phyloP scores from a whole-genome alignment of 2,113 vertebrate genomes.

The Oncorhynchus nerka region DNA sequence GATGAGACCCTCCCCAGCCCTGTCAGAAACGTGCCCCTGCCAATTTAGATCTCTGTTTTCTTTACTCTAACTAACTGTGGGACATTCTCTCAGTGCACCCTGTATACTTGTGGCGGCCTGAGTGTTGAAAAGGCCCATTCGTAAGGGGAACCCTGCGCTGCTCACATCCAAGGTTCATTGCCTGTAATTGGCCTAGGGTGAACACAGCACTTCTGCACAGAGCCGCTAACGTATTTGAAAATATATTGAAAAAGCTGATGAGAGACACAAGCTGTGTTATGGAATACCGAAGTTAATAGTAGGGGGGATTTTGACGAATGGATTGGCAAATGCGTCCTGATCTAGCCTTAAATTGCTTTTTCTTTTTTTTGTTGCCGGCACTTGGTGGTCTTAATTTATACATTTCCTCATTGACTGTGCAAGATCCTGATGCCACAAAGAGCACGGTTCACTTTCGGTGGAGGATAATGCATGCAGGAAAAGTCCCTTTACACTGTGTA shows the following conservation, averaged over 20 bases:
- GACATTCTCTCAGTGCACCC: constrained; percentile 55
- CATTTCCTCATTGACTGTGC: constrained; percentile 65
- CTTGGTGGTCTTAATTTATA: constrained; percentile 70
- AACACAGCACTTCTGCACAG: constrained; percentile 69
- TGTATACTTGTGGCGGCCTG: constrained; percentile 37
- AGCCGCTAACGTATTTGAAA: constrained; percentile 73
- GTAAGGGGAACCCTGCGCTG: constrained; percentile 56
- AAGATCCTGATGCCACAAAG: constrained; percentile 57
- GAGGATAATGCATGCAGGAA: constrained; percentile 61
- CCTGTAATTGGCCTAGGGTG: constrained; percentile 72
- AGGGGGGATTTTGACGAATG: constrained; percentile 78
- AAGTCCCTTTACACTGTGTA: constrained; percentile 30
- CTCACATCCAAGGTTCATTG: constrained; percentile 70
- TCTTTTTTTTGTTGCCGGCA: constrained; percentile 38
- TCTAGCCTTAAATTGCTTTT: constrained; percentile 75
- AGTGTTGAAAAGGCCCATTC: constrained; percentile 61
- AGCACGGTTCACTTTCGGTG: constrained; percentile 51
- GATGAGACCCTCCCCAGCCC: constrained; percentile 10
- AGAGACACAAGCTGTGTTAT: constrained; percentile 75
- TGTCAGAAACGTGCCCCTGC: constrained; percentile 68
- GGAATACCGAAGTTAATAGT: constrained; percentile 79
- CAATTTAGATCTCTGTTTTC: constrained; percentile 69
- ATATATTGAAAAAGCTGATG: constrained; percentile 78
- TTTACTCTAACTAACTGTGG: constrained; percentile 48
- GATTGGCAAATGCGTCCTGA: constrained; percentile 74